These are phyloP conservation scores for Drosophila ohnishii DNA, from an alignment of 1,140 invertebrate genomes.

Conservation along the genomic window DNA sequence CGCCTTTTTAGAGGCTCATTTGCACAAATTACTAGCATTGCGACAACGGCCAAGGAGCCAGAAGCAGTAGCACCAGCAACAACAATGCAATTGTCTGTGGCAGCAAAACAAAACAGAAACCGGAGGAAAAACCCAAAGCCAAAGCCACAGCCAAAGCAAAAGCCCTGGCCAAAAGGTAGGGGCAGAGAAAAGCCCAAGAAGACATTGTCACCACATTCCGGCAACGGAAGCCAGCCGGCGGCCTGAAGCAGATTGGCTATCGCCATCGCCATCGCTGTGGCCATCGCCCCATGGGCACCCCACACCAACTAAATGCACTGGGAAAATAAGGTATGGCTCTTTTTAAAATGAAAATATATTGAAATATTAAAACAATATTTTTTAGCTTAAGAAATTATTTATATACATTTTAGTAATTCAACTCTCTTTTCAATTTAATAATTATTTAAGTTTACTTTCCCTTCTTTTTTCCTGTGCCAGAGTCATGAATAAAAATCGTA, in stretches of 20 bases:
- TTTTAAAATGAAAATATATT: too few species aligned
- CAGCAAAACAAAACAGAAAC: slow-evolving; percentile 9
- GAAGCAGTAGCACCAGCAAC: slow-evolving; percentile 22
- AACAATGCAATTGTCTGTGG: slow-evolving; percentile 70
- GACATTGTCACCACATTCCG: slow-evolving; percentile 79
- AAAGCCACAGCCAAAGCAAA: slow-evolving; percentile 17
- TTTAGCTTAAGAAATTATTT: too few species aligned
- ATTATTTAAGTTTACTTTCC: background rate
- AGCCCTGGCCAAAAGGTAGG: slow-evolving; percentile 34
- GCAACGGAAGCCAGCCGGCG: slow-evolving; percentile 70
- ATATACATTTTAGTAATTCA: too few species aligned
- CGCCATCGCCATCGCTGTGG: slow-evolving; percentile 17
- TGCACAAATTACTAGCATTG: slow-evolving; percentile 79
- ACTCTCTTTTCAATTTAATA: background rate
- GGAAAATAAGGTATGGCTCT: background rate
- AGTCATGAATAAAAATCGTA: slow-evolving; percentile 81
- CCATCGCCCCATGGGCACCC: slow-evolving; percentile 49
- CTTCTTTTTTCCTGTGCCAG: slow-evolving; percentile 3
- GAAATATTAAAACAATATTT: background rate
- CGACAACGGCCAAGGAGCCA: slow-evolving; percentile 57
- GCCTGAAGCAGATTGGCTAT: slow-evolving; percentile 65
- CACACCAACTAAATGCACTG: background rate
- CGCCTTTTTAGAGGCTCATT: slow-evolving; percentile 76
- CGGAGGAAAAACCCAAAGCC: slow-evolving; percentile 36
- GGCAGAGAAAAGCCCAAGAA: slow-evolving; percentile 46